Conservation (phyloP, 2,113 vertebrate genomes). For the Lycaon pictus region DNA sequence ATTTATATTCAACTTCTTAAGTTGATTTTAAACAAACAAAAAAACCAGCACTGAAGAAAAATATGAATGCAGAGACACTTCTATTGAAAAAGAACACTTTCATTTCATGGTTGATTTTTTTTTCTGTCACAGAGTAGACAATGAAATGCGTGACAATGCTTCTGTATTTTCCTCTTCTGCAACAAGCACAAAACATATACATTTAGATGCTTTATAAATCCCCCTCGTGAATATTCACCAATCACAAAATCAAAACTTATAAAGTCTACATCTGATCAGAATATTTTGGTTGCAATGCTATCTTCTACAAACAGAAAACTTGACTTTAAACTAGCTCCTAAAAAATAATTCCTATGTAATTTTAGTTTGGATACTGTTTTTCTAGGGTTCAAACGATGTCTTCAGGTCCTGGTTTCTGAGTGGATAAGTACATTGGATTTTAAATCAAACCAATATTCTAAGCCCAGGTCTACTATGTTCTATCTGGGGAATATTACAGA, state of each 20-base stretch:
- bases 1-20: constrained; percentile 48
- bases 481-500: background rate
- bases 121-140: constrained; percentile 46
- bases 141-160: background rate
- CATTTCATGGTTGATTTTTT: constrained; percentile 67
- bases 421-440: background rate
- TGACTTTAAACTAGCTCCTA: background rate
- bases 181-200: background rate
- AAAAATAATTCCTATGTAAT: background rate
- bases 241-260: background rate
- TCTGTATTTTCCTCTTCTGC: background rate
- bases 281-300: constrained; percentile 17
- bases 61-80: background rate
- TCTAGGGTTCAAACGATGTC: background rate
- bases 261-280: background rate
- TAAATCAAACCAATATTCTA: background rate
- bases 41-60: constrained; percentile 35
- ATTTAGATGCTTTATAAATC: constrained; percentile 14
- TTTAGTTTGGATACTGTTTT: background rate
- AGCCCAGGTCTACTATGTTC: background rate
- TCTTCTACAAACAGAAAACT: background rate
- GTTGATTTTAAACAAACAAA: constrained; percentile 56
- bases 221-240: constrained; percentile 30
- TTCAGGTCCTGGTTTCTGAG: background rate
- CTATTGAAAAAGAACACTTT: constrained; percentile 33